Percentiles rank a stretch among this genome's conserved stretches.
Conservation (phyloP, 1,140 invertebrate genomes). For the Habropoda laboriosa region DNA sequence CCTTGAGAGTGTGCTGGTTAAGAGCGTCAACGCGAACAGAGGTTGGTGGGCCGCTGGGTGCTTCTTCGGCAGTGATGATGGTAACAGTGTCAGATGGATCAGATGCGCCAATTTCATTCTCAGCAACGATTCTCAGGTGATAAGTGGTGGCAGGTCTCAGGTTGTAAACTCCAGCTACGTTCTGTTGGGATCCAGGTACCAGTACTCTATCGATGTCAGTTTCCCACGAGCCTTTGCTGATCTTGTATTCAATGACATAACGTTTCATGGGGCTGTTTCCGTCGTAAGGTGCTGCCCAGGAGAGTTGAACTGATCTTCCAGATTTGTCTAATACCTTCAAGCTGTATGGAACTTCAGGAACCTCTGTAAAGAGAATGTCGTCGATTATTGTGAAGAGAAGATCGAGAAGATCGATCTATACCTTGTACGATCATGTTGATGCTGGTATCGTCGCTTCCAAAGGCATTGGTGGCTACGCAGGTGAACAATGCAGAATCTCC, state of each 20-base stretch:
- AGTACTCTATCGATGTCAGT: conserved; percentile 92
- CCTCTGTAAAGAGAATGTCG: conserved; percentile 87
- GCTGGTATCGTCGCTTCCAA: conserved; percentile 96
- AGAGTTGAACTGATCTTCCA: conserved; percentile 93
- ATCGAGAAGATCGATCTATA: conserved; percentile 72
- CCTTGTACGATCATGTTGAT: conserved; percentile 98
- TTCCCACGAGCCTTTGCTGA: conserved; percentile 92
- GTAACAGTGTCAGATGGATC: conserved; percentile 95
- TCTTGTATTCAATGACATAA: conserved; percentile 96
- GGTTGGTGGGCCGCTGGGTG: conserved; percentile 91
- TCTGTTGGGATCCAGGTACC: conserved; percentile 90
- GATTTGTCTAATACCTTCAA: conserved; percentile 95
- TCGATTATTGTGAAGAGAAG: too few species aligned
- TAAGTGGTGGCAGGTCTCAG: conserved; percentile 95
- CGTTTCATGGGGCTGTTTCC: conserved; percentile 96
- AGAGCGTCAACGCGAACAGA: conserved; percentile 93
- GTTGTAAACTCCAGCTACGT: conserved; percentile 93
- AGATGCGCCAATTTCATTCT: conserved; percentile 96
- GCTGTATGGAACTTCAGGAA: conserved; percentile 95
- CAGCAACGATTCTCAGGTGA: conserved; percentile 95
- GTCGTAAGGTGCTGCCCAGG: conserved; percentile 96
- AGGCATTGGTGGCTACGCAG: conserved; percentile 96
- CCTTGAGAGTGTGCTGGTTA: conserved; percentile 95
- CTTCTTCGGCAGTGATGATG: conserved; percentile 97
- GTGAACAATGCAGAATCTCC: conserved; percentile 96